These are phyloP conservation scores for Theretra japonica DNA, from an alignment of 2,888 invertebrate genomes.

Conservation along the genomic window DNA sequence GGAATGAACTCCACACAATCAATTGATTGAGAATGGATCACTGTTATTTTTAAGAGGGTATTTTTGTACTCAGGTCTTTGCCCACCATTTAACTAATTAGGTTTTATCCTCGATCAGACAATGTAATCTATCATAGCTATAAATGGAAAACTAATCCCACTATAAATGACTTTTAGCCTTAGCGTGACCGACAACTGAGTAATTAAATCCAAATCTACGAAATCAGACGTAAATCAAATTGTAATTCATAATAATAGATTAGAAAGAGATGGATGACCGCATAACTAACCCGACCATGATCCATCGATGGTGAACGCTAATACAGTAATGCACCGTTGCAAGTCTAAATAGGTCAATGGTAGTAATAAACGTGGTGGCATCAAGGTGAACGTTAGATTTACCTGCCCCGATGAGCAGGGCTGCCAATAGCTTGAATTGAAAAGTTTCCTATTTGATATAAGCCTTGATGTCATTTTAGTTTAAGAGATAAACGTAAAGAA, in stretches of 20 bases:
- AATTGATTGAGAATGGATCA: no score
- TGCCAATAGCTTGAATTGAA: not conserved
- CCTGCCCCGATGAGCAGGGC: constrained; percentile 42
- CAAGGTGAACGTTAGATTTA: constrained; percentile 54
- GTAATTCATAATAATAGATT: not conserved
- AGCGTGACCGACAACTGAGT: no score
- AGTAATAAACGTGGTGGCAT: constrained; percentile 38
- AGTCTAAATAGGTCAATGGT: constrained; percentile 61
- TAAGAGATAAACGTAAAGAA: no score
- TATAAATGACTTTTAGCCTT: no score
- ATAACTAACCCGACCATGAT: constrained; percentile 11
- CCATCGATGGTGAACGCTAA: constrained; percentile 31
- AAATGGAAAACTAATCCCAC: no score
- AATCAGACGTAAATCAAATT: not conserved
- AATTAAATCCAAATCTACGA: not conserved
- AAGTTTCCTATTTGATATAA: not conserved
- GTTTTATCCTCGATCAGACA: no score
- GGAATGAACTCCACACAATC: no score
- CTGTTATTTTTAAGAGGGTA: no score
- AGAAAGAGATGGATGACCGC: constrained; percentile 1
- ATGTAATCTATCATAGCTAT: no score
- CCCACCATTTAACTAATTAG: no score
- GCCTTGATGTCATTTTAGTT: no score
- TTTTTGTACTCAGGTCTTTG: no score
- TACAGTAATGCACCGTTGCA: constrained; percentile 40